Conservation (phyloP, 2,888 invertebrate genomes). For the Idaea aversata region DNA sequence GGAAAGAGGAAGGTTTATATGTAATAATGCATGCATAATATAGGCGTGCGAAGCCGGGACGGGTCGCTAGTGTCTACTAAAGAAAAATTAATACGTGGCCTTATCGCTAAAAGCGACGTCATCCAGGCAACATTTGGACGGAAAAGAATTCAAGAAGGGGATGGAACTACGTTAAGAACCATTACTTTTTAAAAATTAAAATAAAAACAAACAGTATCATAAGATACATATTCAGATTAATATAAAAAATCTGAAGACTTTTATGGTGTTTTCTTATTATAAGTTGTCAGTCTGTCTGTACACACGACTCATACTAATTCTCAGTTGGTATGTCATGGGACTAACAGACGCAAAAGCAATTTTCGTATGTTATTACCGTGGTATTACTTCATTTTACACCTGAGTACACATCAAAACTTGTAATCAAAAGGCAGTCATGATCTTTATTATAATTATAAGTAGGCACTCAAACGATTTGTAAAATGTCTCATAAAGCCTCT, state of each 20-base stretch:
- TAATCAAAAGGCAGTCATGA: conserved; percentile 14
- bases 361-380: conserved; percentile 30
- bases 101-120: no score
- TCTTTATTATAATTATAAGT: conserved; percentile 13
- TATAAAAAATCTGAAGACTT: conserved; percentile 40
- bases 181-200: neutral
- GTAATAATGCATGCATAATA: no score
- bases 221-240: neutral
- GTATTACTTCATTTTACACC: conserved; percentile 33
- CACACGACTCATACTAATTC: conserved; percentile 31
- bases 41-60: no score
- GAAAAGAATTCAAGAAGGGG: no score
- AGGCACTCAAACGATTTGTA: conserved; percentile 33
- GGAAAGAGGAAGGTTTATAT: no score
- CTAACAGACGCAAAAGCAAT: conserved; percentile 31
- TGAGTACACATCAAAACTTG: conserved; percentile 30
- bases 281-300: conserved; percentile 31
- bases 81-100: no score
- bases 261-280: conserved; percentile 36
- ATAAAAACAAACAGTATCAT: neutral
- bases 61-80: no score
- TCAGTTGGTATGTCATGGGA: conserved; percentile 24
- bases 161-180: no score
- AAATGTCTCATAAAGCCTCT: neutral
- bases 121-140: no score